A percentile compares a stretch with the other conserved stretches of the same genome.
These are phyloP conservation scores for Neodontobutis hainanensis DNA, from an alignment of 2,113 vertebrate genomes.

Conservation along the genomic window DNA sequence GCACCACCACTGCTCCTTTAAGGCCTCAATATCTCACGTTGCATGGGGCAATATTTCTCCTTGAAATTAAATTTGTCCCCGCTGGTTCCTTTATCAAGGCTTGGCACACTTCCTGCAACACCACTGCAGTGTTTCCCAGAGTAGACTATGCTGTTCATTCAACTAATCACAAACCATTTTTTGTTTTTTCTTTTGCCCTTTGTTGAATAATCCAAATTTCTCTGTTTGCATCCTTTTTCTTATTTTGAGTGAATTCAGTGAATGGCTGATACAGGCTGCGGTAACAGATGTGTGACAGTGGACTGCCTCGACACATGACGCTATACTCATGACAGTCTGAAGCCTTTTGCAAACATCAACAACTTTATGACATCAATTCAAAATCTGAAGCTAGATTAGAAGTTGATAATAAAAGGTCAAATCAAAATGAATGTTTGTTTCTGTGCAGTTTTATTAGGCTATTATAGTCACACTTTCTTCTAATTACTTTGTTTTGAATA, in stretches of 20 bases:
- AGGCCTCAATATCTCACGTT: conserved; percentile 37
- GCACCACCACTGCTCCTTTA: conserved; percentile 32
- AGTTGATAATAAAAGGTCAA: background rate
- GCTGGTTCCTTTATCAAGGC: conserved; percentile 54
- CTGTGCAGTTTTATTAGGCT: background rate
- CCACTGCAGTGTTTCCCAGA: conserved; percentile 29
- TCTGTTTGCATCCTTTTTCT: background rate
- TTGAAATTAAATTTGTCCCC: conserved; percentile 58
- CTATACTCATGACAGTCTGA: background rate
- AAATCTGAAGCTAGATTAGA: conserved; percentile 9
- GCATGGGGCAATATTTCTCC: conserved; percentile 53
- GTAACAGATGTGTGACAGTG: conserved; percentile 4
- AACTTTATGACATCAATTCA: conserved; percentile 31
- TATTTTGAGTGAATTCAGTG: conserved; percentile 15
- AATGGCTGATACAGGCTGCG: background rate
- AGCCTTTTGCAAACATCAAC: background rate
- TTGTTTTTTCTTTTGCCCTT: conserved; percentile 4
- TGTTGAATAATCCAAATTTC: conserved; percentile 18
- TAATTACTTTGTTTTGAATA: conserved; percentile 52
- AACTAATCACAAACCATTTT: background rate
- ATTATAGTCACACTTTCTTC: conserved; percentile 3
- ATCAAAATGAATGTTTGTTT: background rate
- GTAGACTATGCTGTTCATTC: conserved; percentile 1
- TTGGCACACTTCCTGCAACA: conserved; percentile 13
- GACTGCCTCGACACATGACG: background rate